Evolutionary conservation across 2,113 vertebrate species (phyloP).

Genomic region (Microtus oregoni): DNA sequence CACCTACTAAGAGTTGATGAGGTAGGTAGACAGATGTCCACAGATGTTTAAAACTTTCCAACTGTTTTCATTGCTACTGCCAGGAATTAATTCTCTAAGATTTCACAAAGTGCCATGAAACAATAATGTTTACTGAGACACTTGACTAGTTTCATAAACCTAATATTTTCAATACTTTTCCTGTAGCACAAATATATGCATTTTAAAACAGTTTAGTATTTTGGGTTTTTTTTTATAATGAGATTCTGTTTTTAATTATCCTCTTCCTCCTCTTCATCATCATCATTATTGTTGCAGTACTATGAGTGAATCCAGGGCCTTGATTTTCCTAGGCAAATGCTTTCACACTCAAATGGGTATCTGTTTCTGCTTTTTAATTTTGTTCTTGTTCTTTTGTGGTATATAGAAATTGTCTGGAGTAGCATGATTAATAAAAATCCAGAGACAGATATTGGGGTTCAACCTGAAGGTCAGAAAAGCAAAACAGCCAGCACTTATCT

Average conservation of each 20-base stretch:
- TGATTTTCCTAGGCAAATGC: neutral
- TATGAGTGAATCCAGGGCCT: neutral
- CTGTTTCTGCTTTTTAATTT: neutral
- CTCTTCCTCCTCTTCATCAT: too few species aligned
- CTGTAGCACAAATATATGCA: neutral
- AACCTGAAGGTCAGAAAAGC: too few species aligned
- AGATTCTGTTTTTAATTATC: neutral
- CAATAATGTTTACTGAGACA: neutral
- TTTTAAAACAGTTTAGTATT: neutral
- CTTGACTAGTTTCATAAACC: neutral
- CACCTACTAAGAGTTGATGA: neutral
- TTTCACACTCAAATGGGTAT: neutral
- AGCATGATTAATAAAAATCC: too few species aligned
- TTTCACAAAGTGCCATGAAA: neutral
- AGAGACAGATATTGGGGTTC: too few species aligned
- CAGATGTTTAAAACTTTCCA: neutral
- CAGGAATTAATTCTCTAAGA: neutral
- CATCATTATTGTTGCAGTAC: neutral
- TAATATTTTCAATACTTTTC: neutral
- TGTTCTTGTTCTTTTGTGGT: neutral
- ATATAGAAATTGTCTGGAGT: neutral
- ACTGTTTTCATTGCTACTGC: neutral
- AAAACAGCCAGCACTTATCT: too few species aligned
- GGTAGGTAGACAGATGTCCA: neutral
- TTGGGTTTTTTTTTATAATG: neutral